phyloP scores from a whole-genome alignment of 2,888 invertebrate genomes.

The Epsilonema sp. region DNA sequence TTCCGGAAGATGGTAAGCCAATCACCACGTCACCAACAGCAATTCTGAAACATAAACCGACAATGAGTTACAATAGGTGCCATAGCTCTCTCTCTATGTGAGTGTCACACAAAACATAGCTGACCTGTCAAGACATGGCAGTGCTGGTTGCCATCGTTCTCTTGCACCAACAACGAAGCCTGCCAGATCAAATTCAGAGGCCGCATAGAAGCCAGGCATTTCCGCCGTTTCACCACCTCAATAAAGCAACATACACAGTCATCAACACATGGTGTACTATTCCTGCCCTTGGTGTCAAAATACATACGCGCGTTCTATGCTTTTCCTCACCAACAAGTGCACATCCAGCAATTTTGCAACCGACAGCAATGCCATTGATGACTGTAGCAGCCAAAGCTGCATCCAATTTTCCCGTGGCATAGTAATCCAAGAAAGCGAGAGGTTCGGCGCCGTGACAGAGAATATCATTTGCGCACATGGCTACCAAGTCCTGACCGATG shows the following conservation, averaged over 20 bases:
- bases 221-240: constrained; percentile 84
- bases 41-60: constrained; percentile 40
- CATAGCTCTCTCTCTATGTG: too few species aligned
- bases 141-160: constrained; percentile 45
- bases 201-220: constrained; percentile 78
- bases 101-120: too few species aligned
- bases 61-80: not conserved
- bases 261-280: too few species aligned
- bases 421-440: constrained; percentile 86
- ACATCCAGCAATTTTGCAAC: constrained; percentile 64
- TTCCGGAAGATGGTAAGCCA: constrained; percentile 65
- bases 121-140: constrained; percentile 13
- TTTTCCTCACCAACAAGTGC: constrained; percentile 53
- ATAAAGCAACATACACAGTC: too few species aligned
- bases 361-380: constrained; percentile 64
- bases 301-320: not conserved
- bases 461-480: constrained; percentile 93
- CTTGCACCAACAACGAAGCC: constrained; percentile 88
- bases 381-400: constrained; percentile 53
- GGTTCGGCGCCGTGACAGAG: constrained; percentile 86
- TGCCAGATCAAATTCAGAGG: constrained; percentile 76
- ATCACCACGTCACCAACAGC: constrained; percentile 55
- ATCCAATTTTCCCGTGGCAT: constrained; percentile 68
- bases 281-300: too few species aligned
- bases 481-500: constrained; percentile 82